Percentiles rank a stretch among this genome's conserved stretches.
Conservation (phyloP, 2,797 vertebrate genomes). For the Numenius phaeopus region DNA sequence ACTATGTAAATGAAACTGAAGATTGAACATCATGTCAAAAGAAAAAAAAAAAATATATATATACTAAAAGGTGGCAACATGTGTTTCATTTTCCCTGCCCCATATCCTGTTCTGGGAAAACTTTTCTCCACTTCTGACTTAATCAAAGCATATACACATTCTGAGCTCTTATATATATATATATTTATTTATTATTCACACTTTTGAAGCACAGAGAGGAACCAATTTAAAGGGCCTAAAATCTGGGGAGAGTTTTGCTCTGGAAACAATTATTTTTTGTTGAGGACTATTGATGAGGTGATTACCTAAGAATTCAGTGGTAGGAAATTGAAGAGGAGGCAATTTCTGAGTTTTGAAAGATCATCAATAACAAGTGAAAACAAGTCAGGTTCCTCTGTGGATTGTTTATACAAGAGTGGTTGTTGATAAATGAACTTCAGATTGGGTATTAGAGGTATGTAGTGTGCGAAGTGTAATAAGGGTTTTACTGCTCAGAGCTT, state of each 20-base stretch:
- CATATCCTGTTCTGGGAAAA: conserved; percentile 26
- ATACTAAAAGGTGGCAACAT: background rate
- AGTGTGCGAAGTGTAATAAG: background rate
- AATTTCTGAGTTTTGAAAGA: conserved; percentile 27
- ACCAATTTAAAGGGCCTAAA: background rate
- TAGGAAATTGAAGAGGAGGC: conserved; percentile 22
- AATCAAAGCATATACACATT: background rate
- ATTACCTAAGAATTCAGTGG: conserved; percentile 26
- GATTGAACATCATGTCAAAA: background rate
- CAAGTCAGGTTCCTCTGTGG: background rate
- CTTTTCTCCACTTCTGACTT: background rate
- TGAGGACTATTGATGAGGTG: conserved; percentile 27
- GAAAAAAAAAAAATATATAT: background rate
- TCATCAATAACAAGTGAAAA: conserved; percentile 26
- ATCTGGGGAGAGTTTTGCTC: conserved; percentile 1
- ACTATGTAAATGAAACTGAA: background rate
- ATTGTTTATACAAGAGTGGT: background rate
- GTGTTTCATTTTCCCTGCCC: background rate
- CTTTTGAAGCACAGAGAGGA: background rate
- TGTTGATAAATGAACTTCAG: conserved; percentile 38
- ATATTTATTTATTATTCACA: background rate
- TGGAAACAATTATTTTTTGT: conserved; percentile 20
- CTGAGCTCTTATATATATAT: background rate
- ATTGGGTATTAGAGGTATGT: background rate
- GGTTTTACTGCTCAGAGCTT: background rate